Conservation (phyloP, 2,888 invertebrate genomes). For the Melieria crassipennis region DNA sequence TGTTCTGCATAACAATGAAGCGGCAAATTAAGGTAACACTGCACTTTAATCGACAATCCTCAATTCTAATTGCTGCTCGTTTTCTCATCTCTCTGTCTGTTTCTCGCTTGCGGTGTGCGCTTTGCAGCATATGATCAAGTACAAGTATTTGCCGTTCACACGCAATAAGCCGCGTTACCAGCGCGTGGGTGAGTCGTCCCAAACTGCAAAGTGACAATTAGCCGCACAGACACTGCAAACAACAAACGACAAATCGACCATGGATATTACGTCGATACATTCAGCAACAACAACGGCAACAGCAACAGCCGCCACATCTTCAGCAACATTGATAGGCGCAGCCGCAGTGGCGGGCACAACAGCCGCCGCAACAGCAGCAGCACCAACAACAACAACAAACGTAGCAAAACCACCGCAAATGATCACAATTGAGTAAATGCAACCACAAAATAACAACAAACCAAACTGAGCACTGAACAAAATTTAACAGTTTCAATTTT, state of each 20-base stretch:
- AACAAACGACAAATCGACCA: conserved; percentile 47
- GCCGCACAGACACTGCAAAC: conserved; percentile 66
- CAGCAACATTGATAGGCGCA: conserved; percentile 49
- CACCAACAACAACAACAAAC: conserved; percentile 41
- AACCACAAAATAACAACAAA: conserved; percentile 39
- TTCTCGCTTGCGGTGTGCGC: conserved; percentile 12
- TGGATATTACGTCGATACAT: conserved; percentile 50
- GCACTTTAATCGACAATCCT: not conserved
- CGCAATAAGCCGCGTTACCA: conserved; percentile 97
- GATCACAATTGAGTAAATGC: conserved; percentile 56
- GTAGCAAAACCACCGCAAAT: conserved; percentile 63
- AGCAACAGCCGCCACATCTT: conserved; percentile 46
- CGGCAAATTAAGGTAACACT: conserved; percentile 93
- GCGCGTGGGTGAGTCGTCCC: conserved; percentile 66
- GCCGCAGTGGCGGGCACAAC: conserved; percentile 45
- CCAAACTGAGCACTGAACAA: conserved; percentile 15
- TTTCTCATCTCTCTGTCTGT: conserved; percentile 16
- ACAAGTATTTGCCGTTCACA: conserved; percentile 98
- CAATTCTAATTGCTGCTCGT: conserved; percentile 12
- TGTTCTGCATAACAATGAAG: conserved; percentile 99
- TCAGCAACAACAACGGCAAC: conserved; percentile 44
- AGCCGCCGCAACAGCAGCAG: conserved; percentile 40
- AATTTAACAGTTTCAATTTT: not conserved
- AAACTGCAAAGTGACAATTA: conserved; percentile 67
- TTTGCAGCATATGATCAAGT: conserved; percentile 98